A percentile compares a stretch with the other conserved stretches of the same genome.
phyloP scores from a whole-genome alignment of 2,113 vertebrate genomes.

The Melanotaenia duboulayi region DNA sequence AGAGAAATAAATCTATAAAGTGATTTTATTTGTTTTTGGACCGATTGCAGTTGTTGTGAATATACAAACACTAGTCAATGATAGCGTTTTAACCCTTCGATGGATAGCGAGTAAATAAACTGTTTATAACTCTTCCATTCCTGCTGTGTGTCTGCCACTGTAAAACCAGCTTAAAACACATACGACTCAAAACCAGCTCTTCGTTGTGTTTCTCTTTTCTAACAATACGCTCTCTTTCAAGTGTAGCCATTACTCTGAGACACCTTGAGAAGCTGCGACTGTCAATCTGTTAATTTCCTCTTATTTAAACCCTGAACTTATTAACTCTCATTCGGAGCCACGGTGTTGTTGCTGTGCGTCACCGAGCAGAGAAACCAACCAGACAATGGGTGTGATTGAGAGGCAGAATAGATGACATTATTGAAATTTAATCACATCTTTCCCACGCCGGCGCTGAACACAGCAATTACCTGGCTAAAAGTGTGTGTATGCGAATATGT shows the following conservation, averaged over 20 bases:
- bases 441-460: slow-evolving; percentile 59
- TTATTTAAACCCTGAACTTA: slow-evolving; percentile 71
- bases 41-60: too few species aligned
- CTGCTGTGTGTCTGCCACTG: neutral
- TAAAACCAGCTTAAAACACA: too few species aligned
- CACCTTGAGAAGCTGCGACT: slow-evolving; percentile 44
- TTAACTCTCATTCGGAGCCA: slow-evolving; percentile 63
- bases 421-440: slow-evolving; percentile 83
- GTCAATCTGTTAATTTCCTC: slow-evolving; percentile 61
- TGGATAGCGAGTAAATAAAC: neutral
- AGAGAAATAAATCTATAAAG: too few species aligned
- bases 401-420: slow-evolving; percentile 76
- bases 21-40: neutral
- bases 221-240: slow-evolving; percentile 39
- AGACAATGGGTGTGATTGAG: slow-evolving; percentile 86
- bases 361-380: slow-evolving; percentile 65
- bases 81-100: neutral
- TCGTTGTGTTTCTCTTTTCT: neutral
- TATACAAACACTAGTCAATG: too few species aligned
- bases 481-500: slow-evolving; percentile 42
- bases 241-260: slow-evolving; percentile 26
- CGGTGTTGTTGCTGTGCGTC: slow-evolving; percentile 66
- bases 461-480: slow-evolving; percentile 77
- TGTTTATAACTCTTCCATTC: neutral
- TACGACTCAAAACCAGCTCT: slow-evolving; percentile 18